Percentiles rank a stretch among this genome's conserved stretches.
phyloP scores from a whole-genome alignment of 2,888 invertebrate species.

The Melanostoma mellinum region DNA sequence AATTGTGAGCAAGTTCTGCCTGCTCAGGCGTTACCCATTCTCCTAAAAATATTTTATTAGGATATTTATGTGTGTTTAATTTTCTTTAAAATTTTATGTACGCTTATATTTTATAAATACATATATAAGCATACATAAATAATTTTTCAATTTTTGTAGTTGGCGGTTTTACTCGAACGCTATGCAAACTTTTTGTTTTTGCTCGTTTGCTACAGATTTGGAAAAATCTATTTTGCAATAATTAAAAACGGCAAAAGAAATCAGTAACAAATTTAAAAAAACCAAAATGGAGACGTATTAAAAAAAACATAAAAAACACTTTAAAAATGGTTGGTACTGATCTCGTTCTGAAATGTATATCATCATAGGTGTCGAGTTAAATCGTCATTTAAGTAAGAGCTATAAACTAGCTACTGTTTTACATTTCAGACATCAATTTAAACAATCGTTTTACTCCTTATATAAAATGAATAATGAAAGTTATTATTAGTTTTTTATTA shows the following conservation, averaged over 20 bases:
- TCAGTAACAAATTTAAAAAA: neutral
- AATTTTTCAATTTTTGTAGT: neutral
- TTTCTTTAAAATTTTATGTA: neutral
- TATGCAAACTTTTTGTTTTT: constrained; percentile 4
- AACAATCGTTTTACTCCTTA: constrained; percentile 30
- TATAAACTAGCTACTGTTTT: no score
- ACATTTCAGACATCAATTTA: constrained; percentile 27
- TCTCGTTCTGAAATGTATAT: neutral
- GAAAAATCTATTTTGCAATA: neutral
- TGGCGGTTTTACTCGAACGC: no score
- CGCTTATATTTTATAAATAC: neutral
- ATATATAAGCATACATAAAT: neutral
- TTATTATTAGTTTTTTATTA: constrained; percentile 32
- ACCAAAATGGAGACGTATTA: no score
- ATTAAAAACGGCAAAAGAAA: neutral
- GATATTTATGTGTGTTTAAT: constrained; percentile 23
- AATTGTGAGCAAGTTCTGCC: constrained; percentile 91
- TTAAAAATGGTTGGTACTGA: no score
- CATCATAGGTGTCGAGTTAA: constrained; percentile 32
- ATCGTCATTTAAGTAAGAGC: neutral
- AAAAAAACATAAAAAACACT: no score
- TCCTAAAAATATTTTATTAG: constrained; percentile 83
- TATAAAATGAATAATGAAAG: neutral
- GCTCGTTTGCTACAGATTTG: constrained; percentile 12
- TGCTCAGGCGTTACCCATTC: constrained; percentile 91